Evolutionary conservation across 2,113 vertebrate genomes (phyloP).

Genomic region (Falcunculus frontatus): DNA sequence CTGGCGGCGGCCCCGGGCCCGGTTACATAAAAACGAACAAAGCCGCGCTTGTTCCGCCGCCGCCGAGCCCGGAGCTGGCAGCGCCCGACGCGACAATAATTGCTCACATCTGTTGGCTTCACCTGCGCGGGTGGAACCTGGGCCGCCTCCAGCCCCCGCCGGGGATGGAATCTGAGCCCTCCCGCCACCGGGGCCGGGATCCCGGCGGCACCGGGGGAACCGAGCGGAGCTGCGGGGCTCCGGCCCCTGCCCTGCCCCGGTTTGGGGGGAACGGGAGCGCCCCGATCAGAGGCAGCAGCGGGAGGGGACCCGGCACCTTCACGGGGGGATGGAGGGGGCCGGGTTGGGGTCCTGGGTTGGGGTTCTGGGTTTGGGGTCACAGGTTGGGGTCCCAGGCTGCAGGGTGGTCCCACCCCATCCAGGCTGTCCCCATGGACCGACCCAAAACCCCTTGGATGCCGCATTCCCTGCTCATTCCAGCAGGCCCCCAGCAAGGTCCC

Average conservation of each 20-base stretch:
- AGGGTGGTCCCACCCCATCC: not conserved
- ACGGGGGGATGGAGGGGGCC: not conserved
- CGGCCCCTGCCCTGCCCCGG: accelerated
- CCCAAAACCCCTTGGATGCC: no score
- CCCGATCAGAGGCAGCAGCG: accelerated
- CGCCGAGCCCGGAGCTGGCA: not conserved
- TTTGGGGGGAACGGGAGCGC: no score
- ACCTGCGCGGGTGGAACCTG: not conserved
- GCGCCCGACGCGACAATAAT: not conserved
- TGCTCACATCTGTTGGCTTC: conserved; percentile 31
- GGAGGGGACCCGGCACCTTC: accelerated
- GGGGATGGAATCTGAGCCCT: not conserved
- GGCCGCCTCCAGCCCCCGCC: not conserved
- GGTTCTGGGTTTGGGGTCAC: not conserved
- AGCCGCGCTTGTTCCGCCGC: conserved; percentile 8
- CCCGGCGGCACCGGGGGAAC: not conserved
- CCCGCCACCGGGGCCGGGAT: not conserved
- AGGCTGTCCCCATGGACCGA: not conserved
- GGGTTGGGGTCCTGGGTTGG: not conserved
- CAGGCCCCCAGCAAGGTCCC: not conserved
- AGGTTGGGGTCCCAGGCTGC: not conserved
- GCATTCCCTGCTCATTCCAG: not conserved
- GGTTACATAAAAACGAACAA: conserved; percentile 14
- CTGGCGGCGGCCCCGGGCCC: not conserved
- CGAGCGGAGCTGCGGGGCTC: not conserved